phyloP scores from a whole-genome alignment of 2,113 vertebrate species.

The Passer montanus region DNA sequence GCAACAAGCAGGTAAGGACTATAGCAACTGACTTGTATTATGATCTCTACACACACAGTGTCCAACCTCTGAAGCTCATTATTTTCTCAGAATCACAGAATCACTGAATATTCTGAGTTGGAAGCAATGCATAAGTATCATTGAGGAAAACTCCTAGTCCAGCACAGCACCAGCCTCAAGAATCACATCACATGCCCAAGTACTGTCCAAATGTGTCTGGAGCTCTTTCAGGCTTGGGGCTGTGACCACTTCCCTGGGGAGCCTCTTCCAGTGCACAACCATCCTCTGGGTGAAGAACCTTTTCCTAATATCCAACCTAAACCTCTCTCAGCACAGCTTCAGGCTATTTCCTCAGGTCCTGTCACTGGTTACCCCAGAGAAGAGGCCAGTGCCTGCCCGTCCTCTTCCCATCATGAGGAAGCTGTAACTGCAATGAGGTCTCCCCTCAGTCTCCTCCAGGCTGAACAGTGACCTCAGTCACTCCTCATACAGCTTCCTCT shows the following conservation, averaged over 20 bases:
- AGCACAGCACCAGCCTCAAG: neutral
- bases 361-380: neutral
- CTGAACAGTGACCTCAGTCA: neutral
- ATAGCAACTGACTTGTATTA: neutral
- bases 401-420: neutral
- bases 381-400: neutral
- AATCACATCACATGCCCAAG: neutral
- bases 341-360: neutral
- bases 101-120: neutral
- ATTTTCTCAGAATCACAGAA: neutral
- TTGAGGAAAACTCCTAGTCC: neutral
- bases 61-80: neutral
- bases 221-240: neutral
- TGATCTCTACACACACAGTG: neutral
- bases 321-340: neutral
- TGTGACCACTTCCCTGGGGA: neutral
- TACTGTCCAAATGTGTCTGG: neutral
- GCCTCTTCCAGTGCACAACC: neutral
- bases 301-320: neutral
- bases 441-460: neutral
- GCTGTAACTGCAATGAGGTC: neutral
- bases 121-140: neutral
- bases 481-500: accelerated
- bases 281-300: neutral
- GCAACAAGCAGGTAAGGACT: neutral